These are phyloP conservation scores for Solenopsis fugax DNA, from an alignment of 1,140 invertebrate genomes.

Conservation along the genomic window DNA sequence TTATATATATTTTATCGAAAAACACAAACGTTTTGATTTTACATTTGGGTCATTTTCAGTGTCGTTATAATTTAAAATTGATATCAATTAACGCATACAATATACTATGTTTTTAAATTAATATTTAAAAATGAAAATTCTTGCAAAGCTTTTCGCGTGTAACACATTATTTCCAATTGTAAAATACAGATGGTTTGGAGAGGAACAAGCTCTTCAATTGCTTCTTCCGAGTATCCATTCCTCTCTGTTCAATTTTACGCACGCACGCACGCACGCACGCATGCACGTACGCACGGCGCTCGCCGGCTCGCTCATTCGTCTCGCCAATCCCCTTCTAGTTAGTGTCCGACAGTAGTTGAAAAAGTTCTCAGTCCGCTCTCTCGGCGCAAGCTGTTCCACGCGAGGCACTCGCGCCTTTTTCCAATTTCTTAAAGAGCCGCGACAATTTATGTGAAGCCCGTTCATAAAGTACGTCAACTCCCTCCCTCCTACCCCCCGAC, in stretches of 20 bases:
- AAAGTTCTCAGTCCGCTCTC: slow-evolving; percentile 86
- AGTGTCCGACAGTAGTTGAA: slow-evolving; percentile 79
- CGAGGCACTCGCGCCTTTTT: slow-evolving; percentile 82
- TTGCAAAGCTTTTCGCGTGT: neutral
- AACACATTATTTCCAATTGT: neutral
- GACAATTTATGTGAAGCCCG: slow-evolving; percentile 87
- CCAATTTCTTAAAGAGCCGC: slow-evolving; percentile 87
- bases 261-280: neutral
- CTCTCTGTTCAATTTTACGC: neutral
- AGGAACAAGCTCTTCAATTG: slow-evolving; percentile 14
- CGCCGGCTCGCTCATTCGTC: slow-evolving; percentile 35
- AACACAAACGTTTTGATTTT: too few relatives aligned
- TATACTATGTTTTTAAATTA: neutral
- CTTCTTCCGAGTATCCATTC: slow-evolving; percentile 28
- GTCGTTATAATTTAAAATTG: too few relatives aligned
- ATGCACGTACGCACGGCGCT: slow-evolving; percentile 38
- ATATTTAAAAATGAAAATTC: neutral
- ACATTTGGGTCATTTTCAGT: too few relatives aligned
- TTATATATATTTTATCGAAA: too few relatives aligned
- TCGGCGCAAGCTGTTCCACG: slow-evolving; percentile 85
- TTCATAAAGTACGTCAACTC: slow-evolving; percentile 85
- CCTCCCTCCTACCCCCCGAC: slow-evolving; percentile 12
- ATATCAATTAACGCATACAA: too few relatives aligned
- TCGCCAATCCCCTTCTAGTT: slow-evolving; percentile 46
- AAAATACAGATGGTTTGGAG: neutral